phyloP scores from a whole-genome alignment of 2,888 invertebrate genomes.

The Caenorhabditis imperialis region DNA sequence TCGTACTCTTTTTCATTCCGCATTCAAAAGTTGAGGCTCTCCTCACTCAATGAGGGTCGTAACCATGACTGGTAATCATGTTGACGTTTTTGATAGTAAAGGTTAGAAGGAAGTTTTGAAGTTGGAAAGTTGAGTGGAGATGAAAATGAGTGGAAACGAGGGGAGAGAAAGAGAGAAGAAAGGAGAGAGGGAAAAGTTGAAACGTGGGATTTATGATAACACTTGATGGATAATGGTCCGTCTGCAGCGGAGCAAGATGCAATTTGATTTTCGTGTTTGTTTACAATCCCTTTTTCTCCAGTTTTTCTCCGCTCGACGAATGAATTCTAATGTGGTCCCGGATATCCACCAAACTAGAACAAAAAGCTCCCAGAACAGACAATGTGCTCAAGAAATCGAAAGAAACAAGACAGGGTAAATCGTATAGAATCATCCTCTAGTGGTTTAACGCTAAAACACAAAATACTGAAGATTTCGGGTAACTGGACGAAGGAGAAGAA shows the following conservation, averaged over 20 bases:
- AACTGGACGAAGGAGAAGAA: too few species aligned
- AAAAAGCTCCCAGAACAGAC: neutral
- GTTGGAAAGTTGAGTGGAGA: constrained; percentile 3
- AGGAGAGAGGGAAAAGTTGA: constrained; percentile 15
- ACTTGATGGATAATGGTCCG: constrained; percentile 45
- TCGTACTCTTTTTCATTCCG: constrained; percentile 19
- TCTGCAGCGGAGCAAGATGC: constrained; percentile 3
- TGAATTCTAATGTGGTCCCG: constrained; percentile 39
- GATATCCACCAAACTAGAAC: constrained; percentile 17
- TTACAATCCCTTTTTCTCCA: constrained; percentile 21
- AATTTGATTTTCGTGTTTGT: constrained; percentile 49
- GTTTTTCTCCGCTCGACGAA: constrained; percentile 5
- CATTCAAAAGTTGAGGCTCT: too few species aligned
- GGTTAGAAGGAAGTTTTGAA: too few species aligned
- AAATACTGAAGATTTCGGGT: too few species aligned
- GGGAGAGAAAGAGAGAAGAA: neutral
- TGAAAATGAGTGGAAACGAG: constrained; percentile 23
- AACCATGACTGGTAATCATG: too few species aligned
- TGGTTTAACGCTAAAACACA: too few species aligned
- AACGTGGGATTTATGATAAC: constrained; percentile 40
- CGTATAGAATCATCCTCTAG: too few species aligned
- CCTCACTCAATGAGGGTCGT: too few species aligned
- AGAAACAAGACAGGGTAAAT: neutral
- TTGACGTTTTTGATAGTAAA: too few species aligned
- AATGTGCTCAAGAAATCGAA: neutral